These are phyloP conservation scores for Enteromius anoplus DNA, from an alignment of 2,797 vertebrate genomes.

Conservation along the genomic window DNA sequence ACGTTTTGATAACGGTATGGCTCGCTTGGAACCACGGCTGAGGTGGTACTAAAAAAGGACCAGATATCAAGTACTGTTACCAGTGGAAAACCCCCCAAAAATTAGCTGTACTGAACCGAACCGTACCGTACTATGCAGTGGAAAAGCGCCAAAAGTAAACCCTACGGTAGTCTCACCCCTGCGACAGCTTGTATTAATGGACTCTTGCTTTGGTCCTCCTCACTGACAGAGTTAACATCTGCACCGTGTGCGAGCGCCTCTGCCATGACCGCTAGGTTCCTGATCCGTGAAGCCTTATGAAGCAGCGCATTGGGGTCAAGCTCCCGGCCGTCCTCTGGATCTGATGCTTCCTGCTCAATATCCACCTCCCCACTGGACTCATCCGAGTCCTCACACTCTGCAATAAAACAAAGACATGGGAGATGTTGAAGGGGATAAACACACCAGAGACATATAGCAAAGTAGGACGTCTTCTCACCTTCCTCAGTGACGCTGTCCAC, in stretches of 20 bases:
- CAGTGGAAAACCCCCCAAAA: no score
- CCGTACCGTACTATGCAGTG: no score
- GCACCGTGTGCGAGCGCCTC: constrained; percentile 90
- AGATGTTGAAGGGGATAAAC: not conserved
- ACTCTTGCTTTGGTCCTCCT: constrained; percentile 88
- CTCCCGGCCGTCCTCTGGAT: constrained; percentile 85
- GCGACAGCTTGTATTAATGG: constrained; percentile 91
- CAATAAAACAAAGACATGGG: not conserved
- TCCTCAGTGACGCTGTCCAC: constrained; percentile 91
- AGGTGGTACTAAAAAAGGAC: no score
- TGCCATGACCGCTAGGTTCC: constrained; percentile 90
- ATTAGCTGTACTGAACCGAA: no score
- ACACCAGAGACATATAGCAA: not conserved
- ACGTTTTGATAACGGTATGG: no score
- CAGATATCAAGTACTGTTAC: no score
- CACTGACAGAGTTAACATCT: constrained; percentile 85
- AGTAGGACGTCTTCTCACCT: constrained; percentile 71
- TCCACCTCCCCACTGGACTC: constrained; percentile 89
- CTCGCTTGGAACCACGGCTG: no score
- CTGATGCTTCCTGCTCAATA: constrained; percentile 87
- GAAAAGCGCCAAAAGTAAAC: no score
- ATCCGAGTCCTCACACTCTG: constrained; percentile 86
- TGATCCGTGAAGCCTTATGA: constrained; percentile 80
- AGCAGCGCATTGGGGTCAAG: constrained; percentile 86
- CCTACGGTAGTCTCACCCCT: constrained; percentile 80